Evolutionary conservation across 2,888 invertebrate species (phyloP).

Genomic region (Lydus trimaculatus): DNA sequence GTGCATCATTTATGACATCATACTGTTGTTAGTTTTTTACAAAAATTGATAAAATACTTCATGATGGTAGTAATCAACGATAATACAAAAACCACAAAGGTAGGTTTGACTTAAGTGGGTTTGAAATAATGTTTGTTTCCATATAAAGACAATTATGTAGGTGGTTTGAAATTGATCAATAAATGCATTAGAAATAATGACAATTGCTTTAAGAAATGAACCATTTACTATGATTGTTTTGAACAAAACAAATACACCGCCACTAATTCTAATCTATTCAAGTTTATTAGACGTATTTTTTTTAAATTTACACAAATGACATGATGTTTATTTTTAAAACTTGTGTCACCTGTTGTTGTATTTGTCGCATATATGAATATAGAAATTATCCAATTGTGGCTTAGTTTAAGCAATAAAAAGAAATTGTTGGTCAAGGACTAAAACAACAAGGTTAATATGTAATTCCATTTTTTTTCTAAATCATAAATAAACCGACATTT

Average conservation of each 20-base stretch:
- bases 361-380: constrained; percentile 35
- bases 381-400: constrained; percentile 33
- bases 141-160: background rate
- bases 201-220: background rate
- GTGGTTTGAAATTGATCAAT: background rate
- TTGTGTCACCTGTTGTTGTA: constrained; percentile 47
- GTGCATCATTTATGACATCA: background rate
- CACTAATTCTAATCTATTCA: background rate
- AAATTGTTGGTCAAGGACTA: constrained; percentile 5
- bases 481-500: background rate
- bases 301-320: background rate
- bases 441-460: background rate
- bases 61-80: background rate
- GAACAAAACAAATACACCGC: background rate
- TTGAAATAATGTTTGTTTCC: background rate
- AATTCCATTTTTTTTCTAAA: background rate
- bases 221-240: background rate
- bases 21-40: background rate
- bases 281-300: background rate
- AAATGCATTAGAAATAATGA: background rate
- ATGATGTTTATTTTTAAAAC: constrained; percentile 40
- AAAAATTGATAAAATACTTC: constrained; percentile 3
- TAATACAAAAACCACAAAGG: background rate
- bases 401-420: background rate
- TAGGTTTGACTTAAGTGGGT: background rate